A percentile compares a stretch with the other conserved stretches of the same genome.
phyloP scores from a whole-genome alignment of 2,888 invertebrate species.

The Idaea dimidiata region DNA sequence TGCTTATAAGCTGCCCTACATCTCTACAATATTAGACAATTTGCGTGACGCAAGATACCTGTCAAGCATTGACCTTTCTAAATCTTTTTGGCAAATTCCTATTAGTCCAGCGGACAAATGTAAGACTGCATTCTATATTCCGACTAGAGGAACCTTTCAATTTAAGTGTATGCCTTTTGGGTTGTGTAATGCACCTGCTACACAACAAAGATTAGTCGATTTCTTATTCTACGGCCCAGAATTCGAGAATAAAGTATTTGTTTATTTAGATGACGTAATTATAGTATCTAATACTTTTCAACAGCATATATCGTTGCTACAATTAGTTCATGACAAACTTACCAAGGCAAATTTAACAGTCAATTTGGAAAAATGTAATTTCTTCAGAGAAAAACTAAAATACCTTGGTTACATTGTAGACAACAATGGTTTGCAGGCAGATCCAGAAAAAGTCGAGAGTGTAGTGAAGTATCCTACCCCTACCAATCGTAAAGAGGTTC shows the following conservation, averaged over 20 bases:
- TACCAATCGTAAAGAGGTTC: conserved; percentile 26
- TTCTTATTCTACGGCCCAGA: conserved; percentile 14
- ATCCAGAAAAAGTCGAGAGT: conserved; percentile 27
- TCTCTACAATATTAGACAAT: too few relatives aligned
- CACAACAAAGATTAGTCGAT: conserved; percentile 33
- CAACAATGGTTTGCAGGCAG: conserved; percentile 25
- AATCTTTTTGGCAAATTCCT: background rate
- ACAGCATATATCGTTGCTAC: conserved; percentile 22
- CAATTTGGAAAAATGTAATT: conserved; percentile 28
- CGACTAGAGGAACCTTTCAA: conserved; percentile 9
- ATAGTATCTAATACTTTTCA: conserved; percentile 20
- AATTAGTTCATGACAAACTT: conserved; percentile 22
- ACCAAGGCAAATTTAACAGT: conserved; percentile 28
- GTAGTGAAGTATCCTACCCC: conserved; percentile 30
- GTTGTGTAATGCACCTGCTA: conserved; percentile 29
- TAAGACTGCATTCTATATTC: conserved; percentile 29
- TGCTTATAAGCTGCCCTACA: too few relatives aligned
- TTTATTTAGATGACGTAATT: conserved; percentile 31
- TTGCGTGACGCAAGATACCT: too few relatives aligned
- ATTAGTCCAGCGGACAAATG: conserved; percentile 15
- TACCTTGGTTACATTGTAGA: conserved; percentile 31
- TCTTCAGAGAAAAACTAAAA: conserved; percentile 24
- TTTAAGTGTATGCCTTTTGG: too few relatives aligned
- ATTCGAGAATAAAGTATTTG: conserved; percentile 22
- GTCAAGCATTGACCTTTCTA: too few relatives aligned